Evolutionary conservation across 2,797 vertebrate genomes (phyloP).

Genomic region (Syngnathus rostellatus): DNA sequence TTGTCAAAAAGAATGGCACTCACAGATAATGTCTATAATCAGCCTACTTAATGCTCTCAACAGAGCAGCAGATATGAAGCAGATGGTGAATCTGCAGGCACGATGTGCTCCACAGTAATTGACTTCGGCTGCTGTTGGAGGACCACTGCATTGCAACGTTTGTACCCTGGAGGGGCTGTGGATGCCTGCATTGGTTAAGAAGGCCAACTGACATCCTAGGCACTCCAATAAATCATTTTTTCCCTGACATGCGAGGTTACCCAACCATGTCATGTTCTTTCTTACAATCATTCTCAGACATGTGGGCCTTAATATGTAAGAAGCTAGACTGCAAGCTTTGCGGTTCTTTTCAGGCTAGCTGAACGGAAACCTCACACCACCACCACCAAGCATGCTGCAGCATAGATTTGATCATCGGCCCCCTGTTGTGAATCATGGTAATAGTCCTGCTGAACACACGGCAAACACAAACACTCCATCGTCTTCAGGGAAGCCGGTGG

Average conservation of each 20-base stretch:
- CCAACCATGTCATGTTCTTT: constrained; percentile 26
- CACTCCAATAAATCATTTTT: constrained; percentile 27
- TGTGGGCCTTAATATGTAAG: constrained; percentile 21
- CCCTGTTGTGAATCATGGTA: constrained; percentile 40
- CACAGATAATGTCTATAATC: constrained; percentile 66
- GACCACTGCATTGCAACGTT: constrained; percentile 26
- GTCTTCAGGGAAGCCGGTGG: constrained; percentile 8
- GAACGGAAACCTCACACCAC: constrained; percentile 5
- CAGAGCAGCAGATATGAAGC: constrained; percentile 59
- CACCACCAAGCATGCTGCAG: constrained; percentile 28
- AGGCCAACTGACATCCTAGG: constrained; percentile 9
- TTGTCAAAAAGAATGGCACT: constrained; percentile 65
- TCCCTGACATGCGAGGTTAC: constrained; percentile 13
- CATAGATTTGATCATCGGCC: constrained; percentile 38
- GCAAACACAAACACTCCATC: constrained; percentile 10
- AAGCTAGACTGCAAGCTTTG: constrained; percentile 9
- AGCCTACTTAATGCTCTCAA: constrained; percentile 62
- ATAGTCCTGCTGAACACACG: constrained; percentile 21
- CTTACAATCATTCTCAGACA: constrained; percentile 17
- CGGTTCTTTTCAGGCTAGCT: constrained; percentile 11
- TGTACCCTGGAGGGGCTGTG: constrained; percentile 2
- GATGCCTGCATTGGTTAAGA: constrained; percentile 3
- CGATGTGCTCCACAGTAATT: constrained; percentile 39
- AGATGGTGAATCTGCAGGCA: constrained; percentile 56
- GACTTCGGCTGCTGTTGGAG: constrained; percentile 31